Conservation (phyloP, 2,797 vertebrate genomes). For the Rhabdophis nuchalis region DNA sequence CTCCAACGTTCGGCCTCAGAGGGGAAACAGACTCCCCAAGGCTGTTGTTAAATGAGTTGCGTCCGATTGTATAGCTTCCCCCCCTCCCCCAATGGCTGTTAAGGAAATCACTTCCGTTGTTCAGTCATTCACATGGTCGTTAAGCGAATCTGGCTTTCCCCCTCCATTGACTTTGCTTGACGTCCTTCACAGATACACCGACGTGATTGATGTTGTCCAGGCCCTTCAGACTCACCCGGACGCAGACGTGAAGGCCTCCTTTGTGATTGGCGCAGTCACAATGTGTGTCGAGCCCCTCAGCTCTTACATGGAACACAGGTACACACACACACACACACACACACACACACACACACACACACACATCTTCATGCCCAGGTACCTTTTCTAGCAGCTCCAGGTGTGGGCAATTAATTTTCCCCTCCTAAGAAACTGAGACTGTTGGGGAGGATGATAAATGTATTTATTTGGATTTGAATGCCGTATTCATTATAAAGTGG, state of each 20-base stretch:
- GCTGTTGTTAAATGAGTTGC: background rate
- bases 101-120: background rate
- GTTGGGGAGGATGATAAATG: too few species aligned
- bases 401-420: background rate
- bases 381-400: fast-evolving
- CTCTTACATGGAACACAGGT: constrained; percentile 94
- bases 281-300: constrained; percentile 87
- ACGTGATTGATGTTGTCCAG: constrained; percentile 88
- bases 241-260: constrained; percentile 76
- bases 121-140: background rate
- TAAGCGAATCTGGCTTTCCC: background rate
- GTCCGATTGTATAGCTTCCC: background rate
- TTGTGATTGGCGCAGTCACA: constrained; percentile 82
- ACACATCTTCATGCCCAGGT: too few species aligned
- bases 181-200: constrained; percentile 79
- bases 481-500: too few species aligned
- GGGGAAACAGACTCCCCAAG: too few species aligned
- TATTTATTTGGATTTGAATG: background rate
- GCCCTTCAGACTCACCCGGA: constrained; percentile 89
- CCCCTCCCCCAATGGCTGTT: too few species aligned
- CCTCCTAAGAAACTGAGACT: background rate
- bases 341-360: too few species aligned
- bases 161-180: background rate
- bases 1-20: too few species aligned
- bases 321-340: too few species aligned